Evolutionary conservation across 1,140 invertebrate genomes (phyloP).

Genomic region (Delia radicum): DNA sequence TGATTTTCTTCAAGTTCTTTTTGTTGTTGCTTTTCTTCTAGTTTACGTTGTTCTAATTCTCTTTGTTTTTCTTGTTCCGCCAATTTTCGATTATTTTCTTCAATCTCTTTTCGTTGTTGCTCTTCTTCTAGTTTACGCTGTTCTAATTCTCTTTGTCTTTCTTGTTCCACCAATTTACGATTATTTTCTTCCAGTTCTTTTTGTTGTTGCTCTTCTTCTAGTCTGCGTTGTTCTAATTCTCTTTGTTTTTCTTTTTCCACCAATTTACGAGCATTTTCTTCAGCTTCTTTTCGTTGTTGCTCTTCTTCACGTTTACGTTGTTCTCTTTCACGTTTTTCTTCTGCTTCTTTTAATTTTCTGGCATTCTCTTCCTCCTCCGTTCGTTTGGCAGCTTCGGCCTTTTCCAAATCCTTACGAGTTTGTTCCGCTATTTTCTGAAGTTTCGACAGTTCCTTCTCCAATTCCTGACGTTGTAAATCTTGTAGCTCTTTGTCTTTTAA

Average conservation of each 20-base stretch:
- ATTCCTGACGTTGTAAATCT: conserved; percentile 28
- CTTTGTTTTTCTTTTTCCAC: conserved; percentile 16
- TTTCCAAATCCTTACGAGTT: conserved; percentile 41
- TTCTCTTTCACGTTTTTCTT: background rate
- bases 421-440: conserved; percentile 45
- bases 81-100: background rate
- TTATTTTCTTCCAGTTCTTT: no score
- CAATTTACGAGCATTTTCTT: conserved; percentile 26
- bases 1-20: conserved; percentile 18
- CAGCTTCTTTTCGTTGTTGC: conserved; percentile 10
- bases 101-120: background rate
- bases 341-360: background rate
- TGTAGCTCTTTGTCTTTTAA: background rate
- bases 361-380: conserved; percentile 12
- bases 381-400: conserved; percentile 38
- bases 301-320: conserved; percentile 12
- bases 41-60: conserved; percentile 25
- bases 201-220: conserved; percentile 21
- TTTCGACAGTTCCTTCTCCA: conserved; percentile 41
- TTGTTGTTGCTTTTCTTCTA: conserved; percentile 18
- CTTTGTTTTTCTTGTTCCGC: conserved; percentile 22
- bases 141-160: conserved; percentile 30
- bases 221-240: conserved; percentile 21
- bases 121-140: background rate
- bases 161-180: conserved; percentile 31